These are phyloP conservation scores for Condylostylus longicornis DNA, from an alignment of 1,140 invertebrate genomes.

Conservation along the genomic window DNA sequence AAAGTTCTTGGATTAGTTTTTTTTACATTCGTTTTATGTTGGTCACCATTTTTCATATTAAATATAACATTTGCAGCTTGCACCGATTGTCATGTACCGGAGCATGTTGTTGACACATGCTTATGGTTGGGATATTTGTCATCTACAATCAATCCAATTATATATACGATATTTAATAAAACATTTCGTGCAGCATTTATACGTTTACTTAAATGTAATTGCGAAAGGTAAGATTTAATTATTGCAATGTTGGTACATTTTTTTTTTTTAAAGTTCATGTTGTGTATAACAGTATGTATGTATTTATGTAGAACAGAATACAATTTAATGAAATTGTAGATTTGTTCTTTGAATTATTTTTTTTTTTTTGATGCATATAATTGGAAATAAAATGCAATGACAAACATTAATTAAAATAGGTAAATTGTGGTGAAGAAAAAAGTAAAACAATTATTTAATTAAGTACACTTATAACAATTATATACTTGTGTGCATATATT, in stretches of 20 bases:
- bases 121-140: constrained; percentile 81
- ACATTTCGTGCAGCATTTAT: constrained; percentile 75
- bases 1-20: constrained; percentile 75
- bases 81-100: constrained; percentile 51
- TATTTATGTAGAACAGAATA: too few species aligned
- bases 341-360: too few species aligned
- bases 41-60: constrained; percentile 78
- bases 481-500: too few species aligned
- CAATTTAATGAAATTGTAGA: too few species aligned
- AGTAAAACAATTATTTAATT: too few species aligned
- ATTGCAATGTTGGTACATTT: not conserved
- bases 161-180: constrained; percentile 80
- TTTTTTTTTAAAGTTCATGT: not conserved
- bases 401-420: too few species aligned
- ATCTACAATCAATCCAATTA: constrained; percentile 70
- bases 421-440: too few species aligned
- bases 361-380: too few species aligned
- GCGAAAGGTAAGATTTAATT: constrained; percentile 42
- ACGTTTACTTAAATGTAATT: constrained; percentile 57
- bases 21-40: constrained; percentile 78
- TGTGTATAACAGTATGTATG: too few species aligned
- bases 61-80: constrained; percentile 70
- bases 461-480: too few species aligned
- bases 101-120: constrained; percentile 50
- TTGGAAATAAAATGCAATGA: too few species aligned